Evolutionary conservation across 1,140 invertebrate species (phyloP).

Genomic region (Frieseomelitta varia): DNA sequence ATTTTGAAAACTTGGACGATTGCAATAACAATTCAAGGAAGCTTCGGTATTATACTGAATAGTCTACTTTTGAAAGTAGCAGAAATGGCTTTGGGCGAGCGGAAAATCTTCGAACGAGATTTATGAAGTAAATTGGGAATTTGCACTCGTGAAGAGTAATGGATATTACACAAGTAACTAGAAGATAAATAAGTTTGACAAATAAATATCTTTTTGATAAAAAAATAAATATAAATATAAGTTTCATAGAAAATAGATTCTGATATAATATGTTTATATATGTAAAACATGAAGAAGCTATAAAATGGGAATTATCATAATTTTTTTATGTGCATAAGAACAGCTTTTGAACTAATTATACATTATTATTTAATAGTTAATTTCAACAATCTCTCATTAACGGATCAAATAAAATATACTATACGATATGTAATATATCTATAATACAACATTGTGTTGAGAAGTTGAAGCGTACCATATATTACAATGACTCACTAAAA

Average conservation of each 20-base stretch:
- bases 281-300: neutral
- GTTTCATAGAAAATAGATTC: no score
- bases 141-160: neutral
- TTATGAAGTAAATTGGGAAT: constrained; percentile 40
- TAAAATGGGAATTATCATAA: neutral
- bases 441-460: no score
- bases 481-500: no score
- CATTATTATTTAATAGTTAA: no score
- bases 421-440: no score
- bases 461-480: no score
- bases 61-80: neutral
- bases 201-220: no score
- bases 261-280: no score
- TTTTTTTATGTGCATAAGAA: neutral
- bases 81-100: neutral
- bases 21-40: constrained; percentile 68
- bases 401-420: no score
- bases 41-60: constrained; percentile 36
- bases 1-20: constrained; percentile 74
- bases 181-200: neutral
- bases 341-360: neutral
- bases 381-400: no score
- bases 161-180: neutral
- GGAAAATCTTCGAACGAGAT: constrained; percentile 39
- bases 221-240: neutral